These are phyloP conservation scores for Penaeus monodon DNA, from an alignment of 2,888 invertebrate species.

Conservation along the genomic window DNA sequence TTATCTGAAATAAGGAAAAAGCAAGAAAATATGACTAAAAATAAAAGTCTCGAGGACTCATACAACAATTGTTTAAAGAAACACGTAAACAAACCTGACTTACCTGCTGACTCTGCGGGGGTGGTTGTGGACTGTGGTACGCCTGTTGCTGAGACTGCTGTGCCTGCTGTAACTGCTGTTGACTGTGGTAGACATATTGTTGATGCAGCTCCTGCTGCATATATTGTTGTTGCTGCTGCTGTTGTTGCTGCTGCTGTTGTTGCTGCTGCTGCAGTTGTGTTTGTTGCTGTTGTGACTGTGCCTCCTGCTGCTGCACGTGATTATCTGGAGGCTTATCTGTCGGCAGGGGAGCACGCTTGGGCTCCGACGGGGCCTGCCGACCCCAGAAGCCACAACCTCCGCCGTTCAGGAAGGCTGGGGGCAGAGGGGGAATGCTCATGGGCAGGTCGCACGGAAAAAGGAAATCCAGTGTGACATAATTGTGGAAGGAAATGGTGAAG, in stretches of 20 bases:
- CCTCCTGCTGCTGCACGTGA: slow-evolving; percentile 2
- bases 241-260: slow-evolving; percentile 70
- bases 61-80: too few relatives aligned
- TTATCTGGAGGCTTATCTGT: slow-evolving; percentile 54
- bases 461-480: too few relatives aligned
- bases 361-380: slow-evolving; percentile 20
- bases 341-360: slow-evolving; percentile 32
- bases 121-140: slow-evolving; percentile 37
- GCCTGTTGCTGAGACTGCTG: slow-evolving; percentile 64
- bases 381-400: slow-evolving; percentile 52
- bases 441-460: too few relatives aligned
- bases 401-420: slow-evolving; percentile 44
- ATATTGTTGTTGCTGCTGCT: slow-evolving; percentile 68
- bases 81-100: background rate
- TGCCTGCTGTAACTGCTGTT: slow-evolving; percentile 70
- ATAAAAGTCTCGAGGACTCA: too few relatives aligned
- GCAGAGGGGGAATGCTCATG: background rate
- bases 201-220: slow-evolving; percentile 68
- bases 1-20: too few relatives aligned
- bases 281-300: background rate
- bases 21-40: too few relatives aligned
- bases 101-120: slow-evolving; percentile 23
- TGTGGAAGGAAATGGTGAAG: too few relatives aligned
- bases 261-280: slow-evolving; percentile 71
- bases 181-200: slow-evolving; percentile 71